These are phyloP conservation scores for Bombus terrestris DNA, from an alignment of 1,140 invertebrate genomes.

Conservation along the genomic window DNA sequence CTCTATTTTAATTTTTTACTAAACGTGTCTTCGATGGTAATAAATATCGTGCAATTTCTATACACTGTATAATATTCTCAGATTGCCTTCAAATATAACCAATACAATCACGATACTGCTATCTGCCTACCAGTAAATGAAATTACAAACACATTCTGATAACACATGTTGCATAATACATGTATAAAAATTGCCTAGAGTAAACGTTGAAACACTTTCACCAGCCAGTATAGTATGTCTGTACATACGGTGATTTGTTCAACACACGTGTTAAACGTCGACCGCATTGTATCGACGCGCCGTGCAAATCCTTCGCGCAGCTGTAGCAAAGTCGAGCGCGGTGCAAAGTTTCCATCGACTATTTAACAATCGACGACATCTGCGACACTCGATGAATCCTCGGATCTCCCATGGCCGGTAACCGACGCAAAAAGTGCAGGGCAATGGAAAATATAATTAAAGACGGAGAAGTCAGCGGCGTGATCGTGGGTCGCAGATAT, in stretches of 20 bases:
- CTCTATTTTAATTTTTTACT: no score
- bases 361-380: not conserved
- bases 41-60: no score
- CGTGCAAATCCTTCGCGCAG: slow-evolving; percentile 16
- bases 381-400: not conserved
- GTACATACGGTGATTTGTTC: no score
- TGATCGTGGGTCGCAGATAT: not conserved
- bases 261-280: not conserved
- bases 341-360: not conserved
- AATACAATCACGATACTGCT: no score
- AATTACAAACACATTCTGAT: no score
- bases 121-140: no score
- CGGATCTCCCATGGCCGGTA: not conserved
- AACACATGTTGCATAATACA: no score
- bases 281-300: slow-evolving; percentile 1
- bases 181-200: no score
- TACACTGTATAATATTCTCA: no score
- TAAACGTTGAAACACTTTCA: no score
- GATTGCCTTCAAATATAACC: not conserved
- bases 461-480: not conserved
- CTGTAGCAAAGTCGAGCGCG: not conserved
- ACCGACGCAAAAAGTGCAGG: not conserved
- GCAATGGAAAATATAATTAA: not conserved
- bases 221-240: no score
- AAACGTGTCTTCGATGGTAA: no score